These are phyloP conservation scores for Macrostomum lignano DNA, from an alignment of 1,140 invertebrate genomes.

Conservation along the genomic window DNA sequence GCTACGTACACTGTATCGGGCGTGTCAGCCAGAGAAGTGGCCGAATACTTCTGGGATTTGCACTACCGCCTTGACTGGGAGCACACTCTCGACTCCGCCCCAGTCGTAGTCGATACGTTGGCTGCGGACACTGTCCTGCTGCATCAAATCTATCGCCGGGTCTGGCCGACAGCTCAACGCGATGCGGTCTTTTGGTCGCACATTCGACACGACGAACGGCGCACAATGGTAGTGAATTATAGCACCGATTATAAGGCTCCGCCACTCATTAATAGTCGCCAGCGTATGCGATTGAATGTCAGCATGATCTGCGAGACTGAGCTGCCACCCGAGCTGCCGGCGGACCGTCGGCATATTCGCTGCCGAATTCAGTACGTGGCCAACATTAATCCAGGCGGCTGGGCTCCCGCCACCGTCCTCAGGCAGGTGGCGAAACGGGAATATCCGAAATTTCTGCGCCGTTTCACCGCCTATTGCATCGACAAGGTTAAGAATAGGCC, in stretches of 20 bases:
- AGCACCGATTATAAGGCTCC: too few species aligned
- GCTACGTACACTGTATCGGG: conserved; percentile 81
- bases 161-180: conserved; percentile 90
- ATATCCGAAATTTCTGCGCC: conserved; percentile 91
- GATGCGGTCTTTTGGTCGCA: conserved; percentile 98
- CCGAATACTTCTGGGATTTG: conserved; percentile 88
- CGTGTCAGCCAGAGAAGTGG: conserved; percentile 81
- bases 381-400: conserved; percentile 37
- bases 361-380: conserved; percentile 33
- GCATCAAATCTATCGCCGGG: conserved; percentile 54
- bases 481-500: too few species aligned
- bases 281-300: too few species aligned
- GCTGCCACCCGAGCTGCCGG: too few species aligned
- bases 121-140: conserved; percentile 40
- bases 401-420: conserved; percentile 62
- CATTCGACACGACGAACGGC: conserved; percentile 34
- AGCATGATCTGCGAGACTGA: too few species aligned
- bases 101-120: conserved; percentile 2
- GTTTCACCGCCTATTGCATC: conserved; percentile 80
- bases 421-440: conserved; percentile 87
- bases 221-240: too few species aligned
- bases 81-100: conserved; percentile 9
- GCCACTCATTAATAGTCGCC: too few species aligned
- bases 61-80: conserved; percentile 89
- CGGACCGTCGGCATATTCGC: too few species aligned